phyloP scores from a whole-genome alignment of 2,888 invertebrate species.

The Taphrorychus bicolor region DNA sequence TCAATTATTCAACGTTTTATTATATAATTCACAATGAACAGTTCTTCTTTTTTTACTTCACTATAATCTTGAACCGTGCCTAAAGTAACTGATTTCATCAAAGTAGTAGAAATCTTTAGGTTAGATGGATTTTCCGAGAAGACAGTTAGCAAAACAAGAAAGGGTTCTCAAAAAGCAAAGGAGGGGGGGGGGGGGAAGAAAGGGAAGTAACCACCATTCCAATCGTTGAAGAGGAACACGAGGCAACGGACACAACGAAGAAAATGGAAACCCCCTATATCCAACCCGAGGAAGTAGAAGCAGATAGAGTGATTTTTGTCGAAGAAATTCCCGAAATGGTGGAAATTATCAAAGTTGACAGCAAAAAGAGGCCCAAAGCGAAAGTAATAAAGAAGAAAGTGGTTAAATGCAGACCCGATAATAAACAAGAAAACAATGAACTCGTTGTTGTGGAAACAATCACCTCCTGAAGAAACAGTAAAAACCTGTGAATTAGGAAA shows the following conservation, averaged over 20 bases:
- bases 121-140: conserved; percentile 44
- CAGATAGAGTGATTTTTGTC: conserved; percentile 44
- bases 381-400: conserved; percentile 52
- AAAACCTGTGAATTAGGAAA: conserved; percentile 43
- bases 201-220: conserved; percentile 53
- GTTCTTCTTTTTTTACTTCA: too few species aligned
- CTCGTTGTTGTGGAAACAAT: conserved; percentile 51
- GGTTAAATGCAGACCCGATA: conserved; percentile 55
- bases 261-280: conserved; percentile 47
- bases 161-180: conserved; percentile 46
- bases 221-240: conserved; percentile 57
- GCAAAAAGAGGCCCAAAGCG: conserved; percentile 30
- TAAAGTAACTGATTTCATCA: too few species aligned
- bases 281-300: conserved; percentile 41
- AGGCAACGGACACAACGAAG: conserved; percentile 54
- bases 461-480: conserved; percentile 48
- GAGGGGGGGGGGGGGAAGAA: conserved; percentile 53
- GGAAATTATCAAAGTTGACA: conserved; percentile 46
- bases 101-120: conserved; percentile 46
- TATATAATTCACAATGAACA: too few species aligned
- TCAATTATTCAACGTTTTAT: too few species aligned
- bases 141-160: too few species aligned
- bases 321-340: conserved; percentile 45
- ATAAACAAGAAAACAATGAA: conserved; percentile 56
- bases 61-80: too few species aligned